Base-by-base conservation (phyloP, 2,888 invertebrate species). In the Antitype chi region DNA sequence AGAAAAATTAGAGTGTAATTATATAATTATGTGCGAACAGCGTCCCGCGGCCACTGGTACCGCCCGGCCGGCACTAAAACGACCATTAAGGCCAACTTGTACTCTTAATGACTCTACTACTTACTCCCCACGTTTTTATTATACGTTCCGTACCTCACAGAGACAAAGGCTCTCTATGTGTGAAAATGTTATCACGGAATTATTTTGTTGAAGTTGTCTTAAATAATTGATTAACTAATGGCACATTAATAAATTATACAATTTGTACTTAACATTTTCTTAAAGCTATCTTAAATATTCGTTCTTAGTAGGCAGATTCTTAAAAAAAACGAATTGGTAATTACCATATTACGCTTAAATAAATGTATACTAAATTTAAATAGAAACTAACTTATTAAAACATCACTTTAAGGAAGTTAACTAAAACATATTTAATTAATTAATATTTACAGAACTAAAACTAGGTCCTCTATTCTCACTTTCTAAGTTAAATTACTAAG, bases 1-100 rank as follows among this genome's bases (percentile, higher is more conserved):
- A 64, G 80, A 86, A 83, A 78, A 86, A 84, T 82, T 86, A 60
- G 76, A 71, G 43, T 68, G 70, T 64, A 76, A 84, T 84, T 87
- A 76, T 66, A 73, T 76, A 80, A 84, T 85, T 69, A 84, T 67
- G 85, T 81, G 84, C 59, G 70, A 74, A 85, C 82, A 80, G 77
- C 52, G 74, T 67, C 72, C 28, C 38, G 67, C 23, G 53, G 70
- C 60, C 69, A 32, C 67, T 49, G 84, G 38, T 60, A 75, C n/a
- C 53, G 43, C 38, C 49, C 66, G 55, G 23, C 6, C 49, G 62
- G 68, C 69, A 84, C 70, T 81, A 71, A 87, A 87, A 74, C 64
- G 82, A 47, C n/a, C 81, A 87, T 84, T 87, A 84, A 55, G 66
- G 62, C 49, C 74, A 85, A 87, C 74, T 87, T 74, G 67, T 70